These are phyloP conservation scores for Drosophila carrolli DNA, from an alignment of 1,140 invertebrate genomes.

Conservation along the genomic window DNA sequence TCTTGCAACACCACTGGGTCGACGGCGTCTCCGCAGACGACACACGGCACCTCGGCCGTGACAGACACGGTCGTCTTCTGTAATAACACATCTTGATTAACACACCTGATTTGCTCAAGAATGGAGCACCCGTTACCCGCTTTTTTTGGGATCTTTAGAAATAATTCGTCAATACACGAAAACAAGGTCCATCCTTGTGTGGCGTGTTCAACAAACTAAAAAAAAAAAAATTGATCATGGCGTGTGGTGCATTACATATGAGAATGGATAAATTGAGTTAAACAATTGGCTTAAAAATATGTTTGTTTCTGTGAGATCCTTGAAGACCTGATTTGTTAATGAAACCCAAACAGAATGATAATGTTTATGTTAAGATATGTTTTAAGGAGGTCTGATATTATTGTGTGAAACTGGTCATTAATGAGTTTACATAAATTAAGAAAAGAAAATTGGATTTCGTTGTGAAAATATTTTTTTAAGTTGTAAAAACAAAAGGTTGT, in stretches of 20 bases:
- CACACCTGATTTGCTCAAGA: too few species aligned
- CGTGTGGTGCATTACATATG: slow-evolving; percentile 15
- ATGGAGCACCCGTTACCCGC: too few species aligned
- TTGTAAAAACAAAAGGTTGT: background rate
- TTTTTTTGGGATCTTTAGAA: too few species aligned
- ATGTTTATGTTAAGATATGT: slow-evolving; percentile 1
- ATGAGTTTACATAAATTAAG: slow-evolving; percentile 2
- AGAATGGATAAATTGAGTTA: background rate
- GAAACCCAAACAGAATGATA: slow-evolving; percentile 9
- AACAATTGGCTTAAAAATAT: background rate
- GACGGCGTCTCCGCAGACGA: too few species aligned
- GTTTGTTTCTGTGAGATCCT: background rate
- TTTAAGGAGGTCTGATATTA: background rate
- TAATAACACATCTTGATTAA: too few species aligned
- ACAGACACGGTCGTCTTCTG: too few species aligned
- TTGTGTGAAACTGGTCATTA: background rate
- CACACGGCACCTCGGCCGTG: too few species aligned
- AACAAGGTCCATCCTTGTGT: too few species aligned
- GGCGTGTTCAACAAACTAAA: too few species aligned
- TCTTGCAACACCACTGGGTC: too few species aligned
- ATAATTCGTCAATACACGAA: too few species aligned
- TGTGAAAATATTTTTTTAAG: slow-evolving; percentile 3
- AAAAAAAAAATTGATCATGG: slow-evolving; percentile 17
- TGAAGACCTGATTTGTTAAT: slow-evolving; percentile 1
- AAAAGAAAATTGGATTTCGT: slow-evolving; percentile 7